These are phyloP conservation scores for Drosophila cyrtoloma DNA, from an alignment of 2,888 invertebrate species.

Conservation along the genomic window DNA sequence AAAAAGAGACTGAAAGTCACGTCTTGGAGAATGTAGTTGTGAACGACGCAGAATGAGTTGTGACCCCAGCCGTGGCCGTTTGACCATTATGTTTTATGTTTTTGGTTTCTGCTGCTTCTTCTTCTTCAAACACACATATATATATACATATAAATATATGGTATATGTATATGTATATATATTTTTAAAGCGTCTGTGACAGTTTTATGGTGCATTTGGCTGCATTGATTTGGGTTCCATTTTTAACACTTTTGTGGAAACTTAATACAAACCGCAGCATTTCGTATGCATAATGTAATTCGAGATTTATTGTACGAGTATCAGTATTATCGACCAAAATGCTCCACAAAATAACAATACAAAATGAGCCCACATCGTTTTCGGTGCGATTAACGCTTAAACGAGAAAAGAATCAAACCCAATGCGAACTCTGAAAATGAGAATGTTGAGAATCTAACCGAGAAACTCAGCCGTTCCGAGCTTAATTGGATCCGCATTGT, in stretches of 20 bases:
- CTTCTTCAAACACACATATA: neutral
- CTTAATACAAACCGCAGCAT: slow-evolving; percentile 69
- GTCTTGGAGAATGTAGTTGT: slow-evolving; percentile 36
- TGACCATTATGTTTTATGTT: slow-evolving; percentile 73
- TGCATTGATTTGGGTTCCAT: slow-evolving; percentile 72
- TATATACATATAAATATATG: neutral
- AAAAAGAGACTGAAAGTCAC: slow-evolving; percentile 51
- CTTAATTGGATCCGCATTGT: slow-evolving; percentile 74
- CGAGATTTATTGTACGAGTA: slow-evolving; percentile 73
- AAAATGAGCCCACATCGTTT: slow-evolving; percentile 66
- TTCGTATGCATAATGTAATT: slow-evolving; percentile 74
- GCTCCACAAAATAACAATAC: slow-evolving; percentile 10
- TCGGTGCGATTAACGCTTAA: slow-evolving; percentile 70
- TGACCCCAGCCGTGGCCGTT: slow-evolving; percentile 51
- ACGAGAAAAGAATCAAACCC: slow-evolving; percentile 22
- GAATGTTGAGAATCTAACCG: slow-evolving; percentile 28
- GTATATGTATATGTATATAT: neutral
- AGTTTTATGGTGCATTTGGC: slow-evolving; percentile 71
- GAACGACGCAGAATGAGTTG: slow-evolving; percentile 28
- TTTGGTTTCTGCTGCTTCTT: slow-evolving; percentile 7
- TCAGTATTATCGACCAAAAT: slow-evolving; percentile 56
- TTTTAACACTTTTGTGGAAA: slow-evolving; percentile 67
- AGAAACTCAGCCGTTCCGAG: slow-evolving; percentile 39
- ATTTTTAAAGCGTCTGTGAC: slow-evolving; percentile 52
- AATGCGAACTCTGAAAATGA: slow-evolving; percentile 4